These are phyloP conservation scores for Dendropsophus ebraccatus DNA, from an alignment of 2,113 vertebrate genomes.

Conservation along the genomic window DNA sequence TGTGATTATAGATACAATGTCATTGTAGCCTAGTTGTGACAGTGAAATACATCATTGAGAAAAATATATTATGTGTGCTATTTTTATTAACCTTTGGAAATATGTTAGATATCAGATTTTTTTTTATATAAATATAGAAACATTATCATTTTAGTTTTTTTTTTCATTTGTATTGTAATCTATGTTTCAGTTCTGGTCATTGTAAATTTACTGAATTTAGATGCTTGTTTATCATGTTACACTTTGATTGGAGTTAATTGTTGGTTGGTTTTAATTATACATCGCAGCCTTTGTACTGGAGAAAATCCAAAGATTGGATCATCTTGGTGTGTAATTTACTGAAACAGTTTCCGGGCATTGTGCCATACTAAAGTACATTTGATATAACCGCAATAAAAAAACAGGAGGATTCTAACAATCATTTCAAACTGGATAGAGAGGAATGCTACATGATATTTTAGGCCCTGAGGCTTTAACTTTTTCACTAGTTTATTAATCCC, in stretches of 20 bases:
- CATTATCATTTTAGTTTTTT: too few species aligned
- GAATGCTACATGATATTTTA: conserved; percentile 62
- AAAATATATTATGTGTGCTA: too few species aligned
- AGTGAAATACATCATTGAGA: too few species aligned
- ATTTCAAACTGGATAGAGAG: conserved; percentile 67
- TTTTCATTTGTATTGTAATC: conserved; percentile 15
- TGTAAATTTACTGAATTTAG: conserved; percentile 69
- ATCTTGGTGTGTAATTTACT: conserved; percentile 74
- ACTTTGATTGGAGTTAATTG: conserved; percentile 77
- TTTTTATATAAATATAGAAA: too few species aligned
- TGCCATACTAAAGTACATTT: conserved; percentile 70
- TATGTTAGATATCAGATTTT: background rate
- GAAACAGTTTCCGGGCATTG: conserved; percentile 76
- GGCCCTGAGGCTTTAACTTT: conserved; percentile 62
- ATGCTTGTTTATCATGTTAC: conserved; percentile 67
- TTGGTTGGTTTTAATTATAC: conserved; percentile 80
- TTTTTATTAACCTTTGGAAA: background rate
- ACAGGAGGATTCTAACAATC: conserved; percentile 72
- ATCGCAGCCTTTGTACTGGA: conserved; percentile 77
- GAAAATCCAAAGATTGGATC: conserved; percentile 74
- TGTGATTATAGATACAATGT: too few species aligned
- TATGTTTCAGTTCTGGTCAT: conserved; percentile 58
- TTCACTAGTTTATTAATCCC: background rate
- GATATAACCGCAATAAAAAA: conserved; percentile 73
- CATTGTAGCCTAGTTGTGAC: too few species aligned